Evolutionary conservation across 2,113 vertebrate species (phyloP).

Genomic region (Saguinus midas): DNA sequence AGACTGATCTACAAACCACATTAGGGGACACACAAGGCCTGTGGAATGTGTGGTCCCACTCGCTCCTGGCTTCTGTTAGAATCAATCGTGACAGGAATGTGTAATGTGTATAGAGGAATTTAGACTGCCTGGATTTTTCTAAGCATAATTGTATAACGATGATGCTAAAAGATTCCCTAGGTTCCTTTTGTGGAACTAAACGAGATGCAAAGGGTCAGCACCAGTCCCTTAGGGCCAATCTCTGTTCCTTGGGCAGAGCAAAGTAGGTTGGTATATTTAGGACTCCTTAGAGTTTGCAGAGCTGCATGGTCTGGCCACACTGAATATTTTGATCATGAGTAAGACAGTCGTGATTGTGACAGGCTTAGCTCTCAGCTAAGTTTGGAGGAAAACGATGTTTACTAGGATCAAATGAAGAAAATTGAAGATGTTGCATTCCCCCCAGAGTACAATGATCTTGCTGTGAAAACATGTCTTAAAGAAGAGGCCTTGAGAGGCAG

Average conservation of each 20-base stretch:
- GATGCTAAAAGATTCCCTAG: too few relatives aligned
- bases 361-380: not conserved
- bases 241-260: not conserved
- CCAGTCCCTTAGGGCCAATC: not conserved
- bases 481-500: not conserved
- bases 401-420: not conserved
- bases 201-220: fast-evolving
- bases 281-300: not conserved
- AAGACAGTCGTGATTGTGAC: not conserved
- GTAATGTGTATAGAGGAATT: not conserved
- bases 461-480: not conserved
- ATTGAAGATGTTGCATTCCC: not conserved
- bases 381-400: not conserved
- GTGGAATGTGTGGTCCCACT: not conserved
- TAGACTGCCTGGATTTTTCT: not conserved
- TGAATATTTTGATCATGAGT: not conserved
- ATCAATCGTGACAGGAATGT: not conserved
- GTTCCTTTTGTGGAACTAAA: not conserved
- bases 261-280: not conserved
- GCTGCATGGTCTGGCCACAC: not conserved
- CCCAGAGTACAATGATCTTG: too few relatives aligned
- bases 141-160: not conserved
- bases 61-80: not conserved
- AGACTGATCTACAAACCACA: not conserved
- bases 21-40: not conserved